Base-by-base conservation (phyloP, 1,140 invertebrate species). In the Hylaeus anthracinus region DNA sequence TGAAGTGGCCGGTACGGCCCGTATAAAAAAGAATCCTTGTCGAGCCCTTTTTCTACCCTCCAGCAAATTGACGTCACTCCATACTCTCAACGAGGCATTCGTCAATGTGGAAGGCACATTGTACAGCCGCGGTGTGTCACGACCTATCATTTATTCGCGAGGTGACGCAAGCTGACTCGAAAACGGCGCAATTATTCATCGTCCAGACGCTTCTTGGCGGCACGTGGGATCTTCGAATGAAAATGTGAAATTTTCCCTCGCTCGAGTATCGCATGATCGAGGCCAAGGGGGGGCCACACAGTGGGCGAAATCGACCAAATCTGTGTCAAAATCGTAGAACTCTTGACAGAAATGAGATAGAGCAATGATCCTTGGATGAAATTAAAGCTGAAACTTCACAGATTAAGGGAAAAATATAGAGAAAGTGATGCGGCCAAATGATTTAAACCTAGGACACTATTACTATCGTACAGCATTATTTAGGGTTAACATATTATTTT, bases 41-140 rank as follows among this genome's bases (percentile, higher is more conserved):
- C 55, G 45, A 80, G 72, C 64, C 79, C 72, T 75, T 80, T 80
- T n/a, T 56, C 64, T 69, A 43, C 63, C 72, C 8, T 55, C 55
- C 45, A n/a, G 79, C 72, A 48, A 69, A 67, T 80, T 75, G 55
- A 75, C 72, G 72, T 80, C 63, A 55, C 5, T 61, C 55, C 79
- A 64, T 56, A 37, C 70, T 61, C 39, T 67, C 63, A 53, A 4
- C 78, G 61, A 61, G 72, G 58, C 55, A 53, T 61, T 75, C 72
- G 64, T 61, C 56, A 55, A 76, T 56, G 74, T 55, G 51, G 69
- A 77, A 74, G 45, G 48, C 5, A 66, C 37, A 64, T 71, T 51
- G 79, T 71, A 67, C 37, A 66, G 53, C 45, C 26, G 10, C 37
- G 45, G 53, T 10, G 53, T 10, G 79, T 51, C 65, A 51, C 72